Evolutionary conservation across 1,140 invertebrate genomes (phyloP), one percentile per base, ranked within the genome.

Genomic region (Araneus ventricosus): DNA sequence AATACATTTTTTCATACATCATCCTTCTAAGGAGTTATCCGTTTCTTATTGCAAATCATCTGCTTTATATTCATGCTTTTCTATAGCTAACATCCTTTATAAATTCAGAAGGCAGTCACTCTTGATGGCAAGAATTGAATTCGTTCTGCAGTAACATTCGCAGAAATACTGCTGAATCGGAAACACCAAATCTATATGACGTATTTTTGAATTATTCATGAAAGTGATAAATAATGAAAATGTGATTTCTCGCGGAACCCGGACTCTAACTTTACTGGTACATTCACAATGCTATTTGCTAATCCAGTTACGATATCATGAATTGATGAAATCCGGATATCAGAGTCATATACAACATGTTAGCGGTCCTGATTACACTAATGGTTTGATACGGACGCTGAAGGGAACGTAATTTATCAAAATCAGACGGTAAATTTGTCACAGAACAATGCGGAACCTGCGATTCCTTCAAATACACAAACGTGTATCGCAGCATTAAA

Each of bases 271-370:
- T 27, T 34, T 30, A 75, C 34, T 75, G 67, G 30, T 75, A 75
- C 67, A 75, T 20, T 75, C 67, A 30, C 5, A 75, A 34, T 34
- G 67, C 30, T 30, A 5, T 75, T 75, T 75, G 63, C 67, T 75
- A 75, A 75, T 75, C 67, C 67, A 75, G 67, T 37, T 75, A 75
- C 27, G 30, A 75, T 30, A 75, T 75, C 67, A 30, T 75, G 67
- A 75, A 75, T 75, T 75, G 30, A 75, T 75, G 67, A 75, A 75
- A 75, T 75, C 67, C 67, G 67, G 67, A 75, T 75, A 67, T 67
- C 63, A 67, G 24, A 27, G 63, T 30, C 67, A 75, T 75, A 75
- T 75, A 75, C 67, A 75, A 75, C 67, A 75, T 75, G 67, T 75
- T 67, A 67, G 63, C 27, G 27, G 63, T 30, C 63, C 63, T 67